Evolutionary conservation across 2,888 invertebrate genomes (phyloP).

Genomic region (Drosophila emarginata): DNA sequence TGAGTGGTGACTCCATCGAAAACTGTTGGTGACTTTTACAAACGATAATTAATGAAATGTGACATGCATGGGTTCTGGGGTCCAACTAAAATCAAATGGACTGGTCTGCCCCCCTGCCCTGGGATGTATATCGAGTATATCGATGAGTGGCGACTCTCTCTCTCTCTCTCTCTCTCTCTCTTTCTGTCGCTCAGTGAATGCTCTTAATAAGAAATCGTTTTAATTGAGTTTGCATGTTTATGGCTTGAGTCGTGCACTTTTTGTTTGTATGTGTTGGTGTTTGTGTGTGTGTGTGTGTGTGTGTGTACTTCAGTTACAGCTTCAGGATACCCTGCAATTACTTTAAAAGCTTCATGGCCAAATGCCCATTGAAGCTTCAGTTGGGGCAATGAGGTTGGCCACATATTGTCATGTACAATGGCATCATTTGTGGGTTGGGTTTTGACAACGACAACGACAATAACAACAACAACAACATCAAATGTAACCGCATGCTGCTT

Average conservation of each 20-base stretch:
- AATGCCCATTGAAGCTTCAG: constrained; percentile 31
- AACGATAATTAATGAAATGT: constrained; percentile 79
- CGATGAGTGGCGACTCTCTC: constrained; percentile 57
- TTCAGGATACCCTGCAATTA: constrained; percentile 51
- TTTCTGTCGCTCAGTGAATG: constrained; percentile 39
- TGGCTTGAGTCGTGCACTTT: constrained; percentile 63
- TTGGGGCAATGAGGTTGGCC: constrained; percentile 35
- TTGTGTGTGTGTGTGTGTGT: not conserved
- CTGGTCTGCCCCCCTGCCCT: not conserved
- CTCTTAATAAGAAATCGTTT: constrained; percentile 75
- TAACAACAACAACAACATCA: constrained; percentile 68
- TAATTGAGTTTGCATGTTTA: constrained; percentile 79
- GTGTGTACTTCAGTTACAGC: not conserved
- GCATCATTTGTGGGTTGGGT: constrained; percentile 68
- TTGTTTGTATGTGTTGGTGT: too few species aligned
- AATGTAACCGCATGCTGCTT: constrained; percentile 67
- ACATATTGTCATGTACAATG: constrained; percentile 74
- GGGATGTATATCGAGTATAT: constrained; percentile 36
- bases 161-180: not conserved
- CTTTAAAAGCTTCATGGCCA: constrained; percentile 61
- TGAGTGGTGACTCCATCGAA: constrained; percentile 1
- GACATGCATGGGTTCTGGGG: constrained; percentile 44
- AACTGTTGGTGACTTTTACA: constrained; percentile 70
- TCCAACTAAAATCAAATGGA: not conserved
- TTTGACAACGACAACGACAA: constrained; percentile 51